Conservation (phyloP, 2,113 vertebrate species). For the Erythrocercus mccallii region DNA sequence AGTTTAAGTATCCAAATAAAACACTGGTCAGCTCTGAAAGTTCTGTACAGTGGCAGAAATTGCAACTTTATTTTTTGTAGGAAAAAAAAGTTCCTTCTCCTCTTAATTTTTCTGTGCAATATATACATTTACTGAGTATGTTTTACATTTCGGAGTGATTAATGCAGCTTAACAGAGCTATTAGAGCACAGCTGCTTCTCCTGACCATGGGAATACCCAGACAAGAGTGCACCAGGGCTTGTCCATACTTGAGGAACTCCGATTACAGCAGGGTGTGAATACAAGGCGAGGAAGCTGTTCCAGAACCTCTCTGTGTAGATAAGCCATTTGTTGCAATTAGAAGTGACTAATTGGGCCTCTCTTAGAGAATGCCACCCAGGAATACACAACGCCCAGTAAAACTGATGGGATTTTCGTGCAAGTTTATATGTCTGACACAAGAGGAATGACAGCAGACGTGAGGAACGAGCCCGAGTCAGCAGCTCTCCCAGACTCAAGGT, state of each 20-base stretch:
- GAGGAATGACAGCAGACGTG: background rate
- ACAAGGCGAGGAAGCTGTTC: background rate
- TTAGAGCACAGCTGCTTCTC: background rate
- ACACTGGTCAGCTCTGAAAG: background rate
- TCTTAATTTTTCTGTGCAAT: background rate
- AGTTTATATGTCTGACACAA: background rate
- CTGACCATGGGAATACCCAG: background rate
- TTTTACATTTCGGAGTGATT: background rate
- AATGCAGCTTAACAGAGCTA: background rate
- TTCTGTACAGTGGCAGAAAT: background rate
- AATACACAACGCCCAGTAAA: background rate
- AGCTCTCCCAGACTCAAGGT: background rate
- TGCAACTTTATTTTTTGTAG: background rate
- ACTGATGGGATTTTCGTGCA: background rate
- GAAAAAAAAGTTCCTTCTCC: background rate
- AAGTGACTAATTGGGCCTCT: conserved; percentile 13
- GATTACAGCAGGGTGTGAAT: background rate
- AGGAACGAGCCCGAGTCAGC: background rate
- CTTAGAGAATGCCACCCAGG: background rate
- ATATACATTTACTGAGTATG: background rate
- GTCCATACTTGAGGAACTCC: background rate
- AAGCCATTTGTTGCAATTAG: conserved; percentile 31
- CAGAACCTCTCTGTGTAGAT: background rate
- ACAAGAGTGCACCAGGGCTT: background rate
- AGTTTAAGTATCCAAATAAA: background rate